These are phyloP conservation scores for Aldabrachelys gigantea DNA, from an alignment of 2,113 vertebrate species.

Conservation along the genomic window DNA sequence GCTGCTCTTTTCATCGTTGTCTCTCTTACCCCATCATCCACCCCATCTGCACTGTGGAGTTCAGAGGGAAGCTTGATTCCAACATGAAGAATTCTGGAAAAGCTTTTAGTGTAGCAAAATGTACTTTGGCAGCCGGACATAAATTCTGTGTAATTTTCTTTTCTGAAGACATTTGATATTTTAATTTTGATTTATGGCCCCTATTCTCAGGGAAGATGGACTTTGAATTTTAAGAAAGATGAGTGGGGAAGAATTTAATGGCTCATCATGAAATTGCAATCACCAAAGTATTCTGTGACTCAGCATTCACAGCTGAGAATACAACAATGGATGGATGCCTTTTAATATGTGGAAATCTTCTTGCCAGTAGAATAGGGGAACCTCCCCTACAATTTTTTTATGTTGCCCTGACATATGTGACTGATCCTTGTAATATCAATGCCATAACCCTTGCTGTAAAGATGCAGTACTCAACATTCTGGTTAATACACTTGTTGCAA, in stretches of 20 bases:
- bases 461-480: not conserved
- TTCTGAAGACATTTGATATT: conserved; percentile 73
- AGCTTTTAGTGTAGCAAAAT: conserved; percentile 72
- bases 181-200: conserved; percentile 78
- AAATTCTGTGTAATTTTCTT: conserved; percentile 65
- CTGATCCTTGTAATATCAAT: conserved; percentile 54
- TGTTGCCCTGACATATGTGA: conserved; percentile 6
- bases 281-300: conserved; percentile 75
- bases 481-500: not conserved
- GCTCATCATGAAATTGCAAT: conserved; percentile 64
- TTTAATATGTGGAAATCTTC: conserved; percentile 13
- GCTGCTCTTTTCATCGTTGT: conserved; percentile 68
- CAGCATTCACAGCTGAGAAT: conserved; percentile 55
- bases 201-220: conserved; percentile 85
- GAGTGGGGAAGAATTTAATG: conserved; percentile 55
- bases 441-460: not conserved
- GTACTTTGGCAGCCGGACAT: conserved; percentile 56
- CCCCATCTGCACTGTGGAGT: conserved; percentile 67
- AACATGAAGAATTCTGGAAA: conserved; percentile 54
- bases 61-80: conserved; percentile 68
- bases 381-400: conserved; percentile 28
- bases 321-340: conserved; percentile 21
- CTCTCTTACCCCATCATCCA: conserved; percentile 66
- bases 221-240: conserved; percentile 70
- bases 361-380: conserved; percentile 47